Base-by-base conservation (phyloP, 2,113 vertebrate species). In the Anguilla rostrata region DNA sequence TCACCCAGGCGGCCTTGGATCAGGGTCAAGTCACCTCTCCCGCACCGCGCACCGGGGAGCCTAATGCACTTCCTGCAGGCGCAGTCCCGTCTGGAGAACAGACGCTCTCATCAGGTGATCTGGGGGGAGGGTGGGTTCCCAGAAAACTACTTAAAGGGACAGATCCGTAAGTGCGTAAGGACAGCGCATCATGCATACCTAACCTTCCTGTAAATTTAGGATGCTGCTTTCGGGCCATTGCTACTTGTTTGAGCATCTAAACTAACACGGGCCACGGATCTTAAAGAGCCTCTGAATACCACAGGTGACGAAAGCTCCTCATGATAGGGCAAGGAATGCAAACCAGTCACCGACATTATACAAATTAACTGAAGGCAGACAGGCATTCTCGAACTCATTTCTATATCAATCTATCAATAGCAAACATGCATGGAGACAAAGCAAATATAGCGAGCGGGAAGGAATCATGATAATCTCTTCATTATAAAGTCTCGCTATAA, bases 121-220 rank as follows among this genome's bases (percentile, higher is more conserved):
- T 81, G 14, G 71, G 29, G 78, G 49, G 78, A 66, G 20, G 34
- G 57, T 81, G 16, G 79, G 82, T 26, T 85, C 81, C 6, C 53
- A 86, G 85, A 85, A 86, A 91, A 88, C 86, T 86, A 87, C 88
- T 89, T 90, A 88, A 89, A 91, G 90, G 90, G 46, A 46, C 14
- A 56, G 75, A 34, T 87, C 84, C 40, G 80, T 29, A 56, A 16
- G 7, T 43, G 75, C 12, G 12, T 49, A 80, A 40, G 29, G 80
- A 34, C 2, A 78, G n/a, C 34, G 16, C 71, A 2, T 12, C 26
- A 5, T 75, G 71, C 26, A 71, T 22, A 26, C 6, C 63, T 1
- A 34, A 9, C 71, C 71, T 26, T 29, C n/a, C 1, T 0, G 2
- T 75, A n/a, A 34, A n/a, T 75, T 22, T 20, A 22, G 71, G 71